Evolutionary conservation across 1,140 invertebrate species (phyloP), one percentile per base, ranked within the genome.

Genomic region (Ceratina calcarata): DNA sequence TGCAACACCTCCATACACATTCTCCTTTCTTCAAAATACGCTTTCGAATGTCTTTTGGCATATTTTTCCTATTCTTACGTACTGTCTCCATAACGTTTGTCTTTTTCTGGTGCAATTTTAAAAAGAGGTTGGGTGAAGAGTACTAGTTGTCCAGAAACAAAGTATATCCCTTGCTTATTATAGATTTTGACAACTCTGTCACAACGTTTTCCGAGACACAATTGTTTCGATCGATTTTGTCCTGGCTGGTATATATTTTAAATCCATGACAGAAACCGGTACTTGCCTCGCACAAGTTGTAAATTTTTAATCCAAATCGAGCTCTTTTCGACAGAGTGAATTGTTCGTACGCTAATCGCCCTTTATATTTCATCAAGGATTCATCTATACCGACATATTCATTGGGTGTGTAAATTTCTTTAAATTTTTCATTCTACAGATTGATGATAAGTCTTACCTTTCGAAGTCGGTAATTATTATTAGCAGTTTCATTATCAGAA

Each of bases 81-180:
- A 86, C 85, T 67, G 84, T 86, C 22, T 80, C 80, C n/a, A 86
- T 60, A n/a, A 27, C 81, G 70, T 83, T 64, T 16, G 13, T 81
- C 24, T 84, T 60, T 20, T 16, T 73, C 7, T 22, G 15, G 32
- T 60, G 68, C 71, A 84, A 69, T 8, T 70, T 73, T 80, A 24
- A 16, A 83, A 78, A 86, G 67, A 87, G 37, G 6, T 22, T 60
- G 22, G 64, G 73, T 65, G 88, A 90, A 3, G 89, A 90, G 79
- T 93, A 93, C 74, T 81, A 92, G 76, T 91, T 93, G 71, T 93
- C 92, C 1, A 90, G 81, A 78, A 88, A 91, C 10, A 93, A 60
- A 0, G 87, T 85, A 75, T 93, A 90, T 6, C 86, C 85, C 66
- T 78, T 78, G 22, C 83, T 69, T 61, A 89, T 71, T 68, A 91